phyloP scores from a whole-genome alignment of 2,888 invertebrate species.

The Seladonia tumulorum region DNA sequence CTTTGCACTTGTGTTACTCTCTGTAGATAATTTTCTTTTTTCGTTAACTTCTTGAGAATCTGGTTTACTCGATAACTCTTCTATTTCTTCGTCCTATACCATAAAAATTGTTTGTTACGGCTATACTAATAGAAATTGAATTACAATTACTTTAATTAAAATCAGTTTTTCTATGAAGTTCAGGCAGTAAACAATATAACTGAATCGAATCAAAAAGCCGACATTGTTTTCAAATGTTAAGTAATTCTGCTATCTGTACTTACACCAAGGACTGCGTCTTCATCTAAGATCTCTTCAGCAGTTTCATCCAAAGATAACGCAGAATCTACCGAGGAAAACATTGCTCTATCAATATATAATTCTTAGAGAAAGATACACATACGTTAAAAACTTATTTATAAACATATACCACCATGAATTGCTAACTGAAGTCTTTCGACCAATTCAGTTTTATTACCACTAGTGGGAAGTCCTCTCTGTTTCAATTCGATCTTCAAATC shows the following conservation, averaged over 20 bases:
- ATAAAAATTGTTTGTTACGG: background rate
- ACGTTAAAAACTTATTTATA: conserved; percentile 16
- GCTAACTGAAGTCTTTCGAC: conserved; percentile 90
- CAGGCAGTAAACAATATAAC: background rate
- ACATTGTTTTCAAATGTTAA: background rate
- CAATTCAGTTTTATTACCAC: conserved; percentile 93
- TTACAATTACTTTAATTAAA: background rate
- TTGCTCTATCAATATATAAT: conserved; percentile 23
- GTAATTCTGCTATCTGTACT: conserved; percentile 59
- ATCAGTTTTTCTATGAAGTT: background rate
- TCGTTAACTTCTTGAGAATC: conserved; percentile 79
- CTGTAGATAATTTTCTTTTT: conserved; percentile 80
- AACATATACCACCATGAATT: conserved; percentile 83
- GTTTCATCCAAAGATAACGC: conserved; percentile 85
- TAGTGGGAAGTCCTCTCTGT: conserved; percentile 89
- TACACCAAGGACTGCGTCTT: conserved; percentile 86
- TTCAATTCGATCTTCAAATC: conserved; percentile 94
- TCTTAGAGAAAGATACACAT: background rate
- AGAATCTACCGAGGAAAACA: conserved; percentile 73
- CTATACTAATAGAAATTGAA: background rate
- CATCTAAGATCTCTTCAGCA: conserved; percentile 85
- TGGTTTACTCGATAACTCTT: conserved; percentile 80
- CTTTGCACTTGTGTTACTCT: conserved; percentile 83
- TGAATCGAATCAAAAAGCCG: no score
- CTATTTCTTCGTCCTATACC: conserved; percentile 82